A percentile compares a stretch with the other conserved stretches of the same genome.
Conservation (phyloP, 2,888 invertebrate genomes). For the Sisyra nigra region DNA sequence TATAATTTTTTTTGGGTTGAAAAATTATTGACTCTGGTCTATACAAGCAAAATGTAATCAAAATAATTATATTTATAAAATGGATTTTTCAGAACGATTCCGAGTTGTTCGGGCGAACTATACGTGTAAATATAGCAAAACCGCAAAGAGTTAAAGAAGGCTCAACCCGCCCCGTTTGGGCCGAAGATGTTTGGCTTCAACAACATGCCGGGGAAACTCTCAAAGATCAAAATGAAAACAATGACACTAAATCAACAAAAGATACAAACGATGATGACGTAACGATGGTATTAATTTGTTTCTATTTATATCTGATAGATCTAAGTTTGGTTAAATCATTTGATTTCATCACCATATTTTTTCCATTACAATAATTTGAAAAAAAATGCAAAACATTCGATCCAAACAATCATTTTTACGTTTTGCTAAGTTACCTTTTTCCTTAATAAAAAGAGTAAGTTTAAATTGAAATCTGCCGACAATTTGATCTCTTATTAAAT, state of each 20-base stretch:
- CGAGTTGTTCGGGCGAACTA: conserved; percentile 90
- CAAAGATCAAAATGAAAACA: conserved; percentile 25
- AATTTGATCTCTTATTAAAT: too few species aligned
- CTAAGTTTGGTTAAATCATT: neutral
- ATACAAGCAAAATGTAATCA: too few species aligned
- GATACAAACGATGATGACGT: neutral
- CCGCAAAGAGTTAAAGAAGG: conserved; percentile 95
- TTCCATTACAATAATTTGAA: too few species aligned
- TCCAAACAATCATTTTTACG: too few species aligned
- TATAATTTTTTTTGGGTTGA: too few species aligned
- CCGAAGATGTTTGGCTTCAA: conserved; percentile 96
- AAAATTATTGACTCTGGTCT: too few species aligned
- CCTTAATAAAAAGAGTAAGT: too few species aligned
- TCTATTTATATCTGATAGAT: neutral
- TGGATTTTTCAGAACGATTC: conserved; percentile 98
- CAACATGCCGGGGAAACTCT: conserved; percentile 89
- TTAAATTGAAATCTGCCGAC: too few species aligned
- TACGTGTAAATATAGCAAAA: conserved; percentile 91
- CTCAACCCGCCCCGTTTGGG: conserved; percentile 90
- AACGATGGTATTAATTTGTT: neutral
- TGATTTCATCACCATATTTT: neutral
- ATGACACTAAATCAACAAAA: conserved; percentile 12
- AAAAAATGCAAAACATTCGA: too few species aligned
- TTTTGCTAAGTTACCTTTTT: too few species aligned
- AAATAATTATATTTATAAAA: too few species aligned